Base-by-base conservation (phyloP, 2,888 invertebrate genomes). In the Epinotia demarniana region DNA sequence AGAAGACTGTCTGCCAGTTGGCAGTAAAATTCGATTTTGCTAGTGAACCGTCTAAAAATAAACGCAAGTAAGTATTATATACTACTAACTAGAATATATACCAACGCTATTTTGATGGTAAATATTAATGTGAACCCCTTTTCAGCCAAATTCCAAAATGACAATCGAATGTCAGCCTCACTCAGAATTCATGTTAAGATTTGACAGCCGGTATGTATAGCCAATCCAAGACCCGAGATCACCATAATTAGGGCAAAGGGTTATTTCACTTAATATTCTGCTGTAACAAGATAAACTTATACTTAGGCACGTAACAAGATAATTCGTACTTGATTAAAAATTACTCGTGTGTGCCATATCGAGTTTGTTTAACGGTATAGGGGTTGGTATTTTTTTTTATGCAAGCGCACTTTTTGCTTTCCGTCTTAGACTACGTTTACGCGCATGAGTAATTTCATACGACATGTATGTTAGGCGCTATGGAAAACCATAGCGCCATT, bases 1-100 rank as follows among this genome's bases (percentile, higher is more conserved):
- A 43, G 13, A 43, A 58, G 60, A 43, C 69, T 66, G 75, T 75
- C 70, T 75, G 64, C 64, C 64, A 75, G 64, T 75, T 43, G 70
- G 60, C 53, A 75, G 70, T 70, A 75, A 60, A 75, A 58, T 55
- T 61, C 60, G 43, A 71, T 64, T 72, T 75, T 53, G 46, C 27
- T 39, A 3, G 55, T 61, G 53, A 67, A 63, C 46, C 16, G 68
- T 63, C 23, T 63, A 60, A 23, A 74, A 69, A 69, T 74, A 62
- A 27, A 58, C 63, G 23, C 12, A 27, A 27, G 66, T 66, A n/a
- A 23, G 53, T 53, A 53, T 60, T 46, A 58, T 27, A 23, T 27
- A 27, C 23, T 27, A 23, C 1, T 4, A 43, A 19, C 39, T 16
- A 58, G 19, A 19, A 9, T 11, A 8, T 23, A 19, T 19, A 43